phyloP scores from a whole-genome alignment of 2,888 invertebrate species.

The Hipparchia sbordonii region DNA sequence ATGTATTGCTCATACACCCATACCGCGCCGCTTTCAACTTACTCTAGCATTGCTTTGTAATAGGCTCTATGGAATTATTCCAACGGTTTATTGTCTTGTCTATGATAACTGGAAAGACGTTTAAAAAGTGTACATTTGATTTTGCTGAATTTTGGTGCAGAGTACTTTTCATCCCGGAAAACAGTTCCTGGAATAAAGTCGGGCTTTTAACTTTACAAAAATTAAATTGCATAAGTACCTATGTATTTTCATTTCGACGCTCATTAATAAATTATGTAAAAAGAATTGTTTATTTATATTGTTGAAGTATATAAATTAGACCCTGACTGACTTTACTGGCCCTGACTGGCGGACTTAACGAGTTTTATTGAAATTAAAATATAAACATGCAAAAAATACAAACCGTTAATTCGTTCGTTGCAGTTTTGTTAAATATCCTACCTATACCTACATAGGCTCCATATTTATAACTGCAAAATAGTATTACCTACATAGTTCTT shows the following conservation, averaged over 20 bases:
- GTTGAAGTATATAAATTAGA: not conserved
- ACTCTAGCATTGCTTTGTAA: constrained; percentile 15
- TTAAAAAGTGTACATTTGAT: too few relatives aligned
- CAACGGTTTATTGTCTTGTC: constrained; percentile 8
- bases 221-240: too few relatives aligned
- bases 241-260: too few relatives aligned
- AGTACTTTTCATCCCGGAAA: too few relatives aligned
- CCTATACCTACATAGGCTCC: too few relatives aligned
- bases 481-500: too few relatives aligned
- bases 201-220: too few relatives aligned
- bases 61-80: constrained; percentile 16
- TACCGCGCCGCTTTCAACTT: constrained; percentile 58
- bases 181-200: too few relatives aligned
- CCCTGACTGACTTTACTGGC: not conserved
- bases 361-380: not conserved
- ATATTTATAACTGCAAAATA: too few relatives aligned
- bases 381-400: constrained; percentile 7
- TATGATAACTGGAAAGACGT: too few relatives aligned
- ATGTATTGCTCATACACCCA: constrained; percentile 61
- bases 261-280: too few relatives aligned
- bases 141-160: too few relatives aligned
- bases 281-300: not conserved
- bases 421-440: constrained; percentile 2
- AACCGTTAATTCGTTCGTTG: not conserved
- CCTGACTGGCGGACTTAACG: not conserved